Base-by-base conservation (phyloP, 2,797 vertebrate species). In the Paedocypris micromegethes region DNA sequence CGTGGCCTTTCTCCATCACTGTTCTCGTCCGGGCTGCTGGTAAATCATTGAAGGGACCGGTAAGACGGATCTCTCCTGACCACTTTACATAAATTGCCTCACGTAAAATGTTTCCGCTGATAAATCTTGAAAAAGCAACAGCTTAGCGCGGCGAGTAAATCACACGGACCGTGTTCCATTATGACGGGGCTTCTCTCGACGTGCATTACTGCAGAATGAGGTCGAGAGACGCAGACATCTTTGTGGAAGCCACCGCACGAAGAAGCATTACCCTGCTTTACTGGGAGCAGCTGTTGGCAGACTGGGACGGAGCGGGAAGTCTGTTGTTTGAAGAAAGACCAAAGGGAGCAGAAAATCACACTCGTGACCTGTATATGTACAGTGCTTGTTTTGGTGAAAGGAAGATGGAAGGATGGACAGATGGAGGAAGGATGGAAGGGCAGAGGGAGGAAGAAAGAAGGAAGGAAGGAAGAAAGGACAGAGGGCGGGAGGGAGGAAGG, bases 271-370 rank as follows among this genome's bases (percentile, higher is more conserved):
- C 44, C 41, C 38, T 41, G 56, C 52, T 56, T 56, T 39, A 37
- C 43, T 48, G 47, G 51, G 56, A 74, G 57, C 70, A 72, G 62
- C 72, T 77, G 66, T 58, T 44, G 66, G 65, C 66, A 55, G 37
- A 58, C 67, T 58, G 58, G 60, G 9, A 66, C 51, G 48, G 43
- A 40, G 69, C 56, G 59, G 38, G 1, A 42, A 51, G 39, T 55
- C 44, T 38, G 23, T 49, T 58, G 57, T 6, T 38, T 70, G 46
- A 66, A 7, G 39, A 63, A 55, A 50, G 61, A 41, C 9, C 68
- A 74, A 78, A 42, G 48, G 44, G 64, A 70, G 73, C 68, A 71
- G 65, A 75, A 78, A 73, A 78, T 78, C 68, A 58, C 5, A 68
- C 40, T 49, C 0, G 5, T 56, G 45, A 66, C 64, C 44, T 56